phyloP scores from a whole-genome alignment of 2,888 invertebrate species.

The Polyommatus iphigenia region DNA sequence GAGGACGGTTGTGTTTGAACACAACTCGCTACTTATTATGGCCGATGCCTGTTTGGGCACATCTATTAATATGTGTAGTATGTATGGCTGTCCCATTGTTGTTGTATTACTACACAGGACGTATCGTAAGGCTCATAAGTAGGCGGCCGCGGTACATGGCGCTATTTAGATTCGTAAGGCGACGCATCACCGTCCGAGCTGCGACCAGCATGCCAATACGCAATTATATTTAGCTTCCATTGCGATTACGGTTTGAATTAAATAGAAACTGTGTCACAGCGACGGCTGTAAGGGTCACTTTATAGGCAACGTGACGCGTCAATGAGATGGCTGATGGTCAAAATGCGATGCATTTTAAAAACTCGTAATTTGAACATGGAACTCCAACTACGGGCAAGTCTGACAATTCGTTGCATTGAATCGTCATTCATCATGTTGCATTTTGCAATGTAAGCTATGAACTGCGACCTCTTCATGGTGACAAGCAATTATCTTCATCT shows the following conservation, averaged over 20 bases:
- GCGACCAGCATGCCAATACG: conserved; percentile 64
- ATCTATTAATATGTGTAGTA: conserved; percentile 30
- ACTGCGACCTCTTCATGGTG: too few species aligned
- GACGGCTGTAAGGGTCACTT: conserved; percentile 11
- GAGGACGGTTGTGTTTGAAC: neutral
- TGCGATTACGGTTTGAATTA: conserved; percentile 60
- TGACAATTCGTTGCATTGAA: too few species aligned
- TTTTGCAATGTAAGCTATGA: too few species aligned
- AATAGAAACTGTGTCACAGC: conserved; percentile 64
- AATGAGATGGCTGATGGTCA: neutral
- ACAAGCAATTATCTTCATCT: too few species aligned
- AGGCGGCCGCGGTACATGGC: conserved; percentile 57
- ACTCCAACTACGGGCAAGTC: too few species aligned
- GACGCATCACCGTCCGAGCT: conserved; percentile 52
- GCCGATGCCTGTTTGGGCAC: neutral
- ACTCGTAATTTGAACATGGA: neutral
- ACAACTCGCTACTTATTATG: neutral
- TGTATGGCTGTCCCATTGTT: conserved; percentile 53
- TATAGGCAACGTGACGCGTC: neutral
- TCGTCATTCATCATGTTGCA: too few species aligned
- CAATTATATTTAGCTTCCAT: conserved; percentile 67
- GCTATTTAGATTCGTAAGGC: conserved; percentile 69
- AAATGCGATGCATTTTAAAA: neutral
- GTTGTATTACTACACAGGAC: conserved; percentile 55
- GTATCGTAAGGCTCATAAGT: conserved; percentile 66